Evolutionary conservation across 2,113 vertebrate genomes (phyloP), one percentile per base, ranked within the genome.

Genomic region (Sminthopsis crassicaudata): DNA sequence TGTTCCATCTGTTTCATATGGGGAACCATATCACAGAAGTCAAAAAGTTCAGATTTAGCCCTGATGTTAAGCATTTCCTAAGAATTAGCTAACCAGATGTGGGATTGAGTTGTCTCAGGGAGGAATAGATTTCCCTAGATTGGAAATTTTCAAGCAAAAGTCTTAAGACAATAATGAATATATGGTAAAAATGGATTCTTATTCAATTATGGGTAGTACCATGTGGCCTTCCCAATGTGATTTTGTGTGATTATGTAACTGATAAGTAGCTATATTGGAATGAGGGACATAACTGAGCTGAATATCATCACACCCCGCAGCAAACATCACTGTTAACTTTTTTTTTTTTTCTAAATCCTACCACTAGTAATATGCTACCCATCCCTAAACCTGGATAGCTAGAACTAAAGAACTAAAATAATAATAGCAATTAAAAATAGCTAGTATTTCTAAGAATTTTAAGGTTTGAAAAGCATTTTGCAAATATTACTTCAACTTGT

Each of bases 381-480:
- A 93, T 46, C 67, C 90, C 26, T 53, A 93, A 76, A 89, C 92
- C 42, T 93, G 27, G 0, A 93, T 46, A 94, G 51, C 9, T 53
- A 89, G 93, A 36, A 36, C 12, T 2, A 3, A 67, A 89, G 93
- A 36, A 36, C 12, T 2, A 3, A 67, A 67, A 36, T 67, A 53
- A 53, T 53, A 36, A 36, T 11, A 67, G 30, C 14, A 36, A 67
- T 67, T 67, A 36, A 67, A 30, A 67, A 67, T 67, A 67, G 27
- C 8, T 67, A 67, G 12, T 11, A 67, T 36, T 67, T 67, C 30
- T 67, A 67, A 67, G 26, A 67, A 11, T 3, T 14, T 67, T 36
- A 67, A 67, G 60, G 26, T 57, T 57, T 27, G 9, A 9, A 27
- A 27, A 57, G 8, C 1, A 16, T 67, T 67, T 67, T 67, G 3